phyloP scores from a whole-genome alignment of 1,140 invertebrate species.

The Pentalonia nigronervosa region DNA sequence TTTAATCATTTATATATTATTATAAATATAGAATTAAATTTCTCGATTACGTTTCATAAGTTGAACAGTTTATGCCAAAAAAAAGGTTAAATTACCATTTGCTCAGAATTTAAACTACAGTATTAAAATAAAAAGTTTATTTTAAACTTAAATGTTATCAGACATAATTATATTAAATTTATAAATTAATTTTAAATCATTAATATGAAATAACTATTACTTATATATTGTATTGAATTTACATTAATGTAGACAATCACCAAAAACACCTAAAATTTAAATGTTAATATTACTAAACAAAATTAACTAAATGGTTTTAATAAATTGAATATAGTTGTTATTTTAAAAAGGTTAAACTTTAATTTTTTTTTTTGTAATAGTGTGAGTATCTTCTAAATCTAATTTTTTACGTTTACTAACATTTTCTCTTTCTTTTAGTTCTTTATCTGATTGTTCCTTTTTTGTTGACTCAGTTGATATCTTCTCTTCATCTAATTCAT shows the following conservation, averaged over 20 bases:
- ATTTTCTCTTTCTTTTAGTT: slow-evolving; percentile 6
- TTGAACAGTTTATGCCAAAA: neutral
- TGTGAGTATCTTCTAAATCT: neutral
- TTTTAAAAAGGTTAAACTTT: slow-evolving; percentile 8
- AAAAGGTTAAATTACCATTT: neutral
- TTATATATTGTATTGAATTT: neutral
- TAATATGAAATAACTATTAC: neutral
- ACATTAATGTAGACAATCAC: neutral
- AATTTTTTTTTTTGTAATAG: neutral
- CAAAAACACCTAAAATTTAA: neutral
- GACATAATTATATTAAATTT: neutral
- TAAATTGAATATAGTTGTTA: neutral
- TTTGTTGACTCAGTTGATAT: neutral
- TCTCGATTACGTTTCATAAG: neutral
- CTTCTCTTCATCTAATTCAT: slow-evolving; percentile 39
- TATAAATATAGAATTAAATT: neutral
- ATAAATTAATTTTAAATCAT: neutral
- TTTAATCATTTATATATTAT: neutral
- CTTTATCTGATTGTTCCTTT: neutral
- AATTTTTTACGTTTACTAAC: slow-evolving; percentile 43
- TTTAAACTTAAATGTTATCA: neutral
- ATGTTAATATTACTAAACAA: neutral
- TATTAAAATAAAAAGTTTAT: neutral
- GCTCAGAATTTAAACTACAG: neutral
- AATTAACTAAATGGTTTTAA: neutral